phyloP scores from a whole-genome alignment of 64 coral and sea anemone species.

The Actinia equina region DNA sequence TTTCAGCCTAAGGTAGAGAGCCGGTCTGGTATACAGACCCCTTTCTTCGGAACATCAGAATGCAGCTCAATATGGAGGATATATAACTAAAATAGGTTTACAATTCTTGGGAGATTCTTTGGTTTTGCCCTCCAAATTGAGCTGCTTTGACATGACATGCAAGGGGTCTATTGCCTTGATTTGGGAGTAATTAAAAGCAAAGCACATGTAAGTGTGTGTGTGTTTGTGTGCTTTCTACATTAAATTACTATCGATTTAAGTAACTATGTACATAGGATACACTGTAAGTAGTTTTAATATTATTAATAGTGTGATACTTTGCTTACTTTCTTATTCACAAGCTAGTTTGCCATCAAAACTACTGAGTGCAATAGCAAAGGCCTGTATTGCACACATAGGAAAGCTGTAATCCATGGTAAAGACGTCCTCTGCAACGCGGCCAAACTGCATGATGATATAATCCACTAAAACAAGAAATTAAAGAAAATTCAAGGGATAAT shows the following conservation, averaged over 20 bases:
- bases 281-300: not conserved
- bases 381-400: constrained; percentile 96
- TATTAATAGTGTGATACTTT: not conserved
- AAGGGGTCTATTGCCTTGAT: too few species aligned
- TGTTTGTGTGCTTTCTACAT: not conserved
- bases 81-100: too few species aligned
- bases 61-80: too few species aligned
- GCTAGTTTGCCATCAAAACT: constrained; percentile 98
- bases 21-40: too few species aligned
- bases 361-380: constrained; percentile 95
- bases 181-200: too few species aligned
- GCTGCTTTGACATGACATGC: too few species aligned
- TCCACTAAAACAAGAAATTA: constrained; percentile 56
- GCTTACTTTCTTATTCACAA: constrained; percentile 66
- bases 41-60: too few species aligned
- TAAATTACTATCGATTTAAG: not conserved
- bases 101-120: too few species aligned
- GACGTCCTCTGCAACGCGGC: constrained; percentile 92
- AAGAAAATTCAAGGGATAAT: not conserved
- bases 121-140: too few species aligned
- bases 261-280: not conserved
- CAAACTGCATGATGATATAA: constrained; percentile 99
- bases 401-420: constrained; percentile 99
- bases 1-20: too few species aligned
- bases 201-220: too few species aligned